Percentiles rank a stretch among this genome's conserved stretches.
phyloP scores from a whole-genome alignment of 2,797 vertebrate genomes.

The Melanitta fusca region DNA sequence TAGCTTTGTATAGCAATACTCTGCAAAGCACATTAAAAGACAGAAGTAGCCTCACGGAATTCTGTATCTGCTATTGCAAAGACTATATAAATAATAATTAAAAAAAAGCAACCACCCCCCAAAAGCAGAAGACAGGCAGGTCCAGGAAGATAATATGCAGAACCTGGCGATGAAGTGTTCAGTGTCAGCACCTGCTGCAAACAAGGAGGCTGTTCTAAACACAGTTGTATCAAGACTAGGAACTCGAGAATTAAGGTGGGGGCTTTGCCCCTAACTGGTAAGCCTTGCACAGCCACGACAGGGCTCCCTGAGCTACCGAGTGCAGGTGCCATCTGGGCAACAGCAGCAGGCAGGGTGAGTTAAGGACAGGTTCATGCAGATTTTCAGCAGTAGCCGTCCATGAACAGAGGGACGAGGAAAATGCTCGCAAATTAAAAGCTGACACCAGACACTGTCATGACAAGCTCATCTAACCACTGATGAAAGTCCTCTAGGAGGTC shows the following conservation, averaged over 20 bases:
- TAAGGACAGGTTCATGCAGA: conserved; percentile 43
- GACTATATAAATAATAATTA: neutral
- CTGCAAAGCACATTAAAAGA: neutral
- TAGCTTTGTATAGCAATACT: neutral
- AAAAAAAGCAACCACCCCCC: neutral
- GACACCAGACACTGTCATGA: conserved; percentile 6
- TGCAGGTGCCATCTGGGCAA: conserved; percentile 35
- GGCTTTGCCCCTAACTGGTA: conserved; percentile 3
- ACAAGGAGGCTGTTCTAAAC: neutral
- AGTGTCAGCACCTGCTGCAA: neutral
- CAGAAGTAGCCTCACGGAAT: neutral
- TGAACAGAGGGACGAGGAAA: neutral
- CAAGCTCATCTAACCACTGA: neutral
- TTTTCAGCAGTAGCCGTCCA: neutral
- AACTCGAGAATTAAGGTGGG: neutral
- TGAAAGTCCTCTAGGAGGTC: conserved; percentile 19
- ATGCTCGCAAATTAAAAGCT: conserved; percentile 18
- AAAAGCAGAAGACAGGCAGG: neutral
- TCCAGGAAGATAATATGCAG: neutral
- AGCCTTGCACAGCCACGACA: neutral
- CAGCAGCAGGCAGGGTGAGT: conserved; percentile 26
- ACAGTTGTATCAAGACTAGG: neutral
- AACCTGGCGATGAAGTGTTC: neutral
- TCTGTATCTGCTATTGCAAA: neutral
- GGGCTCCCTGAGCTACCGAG: neutral